Evolutionary conservation across 2,888 invertebrate genomes (phyloP).

Genomic region (Empis livida): DNA sequence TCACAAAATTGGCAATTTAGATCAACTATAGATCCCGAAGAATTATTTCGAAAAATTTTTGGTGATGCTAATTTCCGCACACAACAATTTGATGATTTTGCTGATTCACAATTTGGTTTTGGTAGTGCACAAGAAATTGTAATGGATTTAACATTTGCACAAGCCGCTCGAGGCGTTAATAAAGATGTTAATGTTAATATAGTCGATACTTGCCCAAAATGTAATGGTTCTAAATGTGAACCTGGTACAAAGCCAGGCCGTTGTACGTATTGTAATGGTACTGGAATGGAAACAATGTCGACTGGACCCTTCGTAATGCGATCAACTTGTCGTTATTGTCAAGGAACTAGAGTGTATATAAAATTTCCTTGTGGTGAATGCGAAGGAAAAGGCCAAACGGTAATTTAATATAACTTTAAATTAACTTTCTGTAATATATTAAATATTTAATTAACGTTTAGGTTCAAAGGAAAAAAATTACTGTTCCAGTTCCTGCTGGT

Average conservation of each 20-base stretch:
- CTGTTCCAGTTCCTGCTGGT: constrained; percentile 89
- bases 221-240: constrained; percentile 73
- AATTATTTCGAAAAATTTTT: constrained; percentile 92
- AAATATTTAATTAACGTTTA: constrained; percentile 13
- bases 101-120: constrained; percentile 81
- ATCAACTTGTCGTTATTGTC: constrained; percentile 85
- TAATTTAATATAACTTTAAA: constrained; percentile 36
- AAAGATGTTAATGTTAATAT: constrained; percentile 88
- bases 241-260: constrained; percentile 80
- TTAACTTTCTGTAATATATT: not conserved
- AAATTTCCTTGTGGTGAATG: constrained; percentile 87
- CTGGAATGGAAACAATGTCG: constrained; percentile 86
- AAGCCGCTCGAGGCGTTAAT: constrained; percentile 91
- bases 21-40: constrained; percentile 87
- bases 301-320: constrained; percentile 95
- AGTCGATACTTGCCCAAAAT: constrained; percentile 84
- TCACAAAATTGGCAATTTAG: constrained; percentile 74
- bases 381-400: constrained; percentile 80
- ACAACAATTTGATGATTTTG: constrained; percentile 63
- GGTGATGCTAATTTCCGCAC: constrained; percentile 64
- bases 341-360: constrained; percentile 75
- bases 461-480: constrained; percentile 77
- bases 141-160: constrained; percentile 79
- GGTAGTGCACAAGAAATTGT: constrained; percentile 85
- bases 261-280: constrained; percentile 90